These are phyloP conservation scores for Amblyjoppa proteus DNA, from an alignment of 2,888 invertebrate species.

Conservation along the genomic window DNA sequence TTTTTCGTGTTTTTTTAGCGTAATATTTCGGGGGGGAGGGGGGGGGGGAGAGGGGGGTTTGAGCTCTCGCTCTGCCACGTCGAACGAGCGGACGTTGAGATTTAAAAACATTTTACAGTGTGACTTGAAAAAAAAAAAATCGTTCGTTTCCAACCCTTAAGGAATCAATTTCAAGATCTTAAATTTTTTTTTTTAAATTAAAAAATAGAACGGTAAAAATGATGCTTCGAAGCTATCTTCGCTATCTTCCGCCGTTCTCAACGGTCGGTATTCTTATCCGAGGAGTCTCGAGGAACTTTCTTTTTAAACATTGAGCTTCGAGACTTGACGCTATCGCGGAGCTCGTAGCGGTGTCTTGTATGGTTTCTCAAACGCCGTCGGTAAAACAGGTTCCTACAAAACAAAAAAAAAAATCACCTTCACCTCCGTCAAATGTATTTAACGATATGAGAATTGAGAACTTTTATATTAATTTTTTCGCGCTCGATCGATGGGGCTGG, in stretches of 20 bases:
- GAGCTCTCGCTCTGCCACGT: slow-evolving; percentile 68
- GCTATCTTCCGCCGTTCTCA: neutral
- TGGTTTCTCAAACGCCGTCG: slow-evolving; percentile 15
- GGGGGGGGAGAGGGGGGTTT: slow-evolving; percentile 67
- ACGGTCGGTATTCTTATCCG: slow-evolving; percentile 18
- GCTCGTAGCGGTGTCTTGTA: neutral
- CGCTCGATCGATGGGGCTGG: slow-evolving; percentile 61
- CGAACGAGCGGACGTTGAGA: slow-evolving; percentile 8
- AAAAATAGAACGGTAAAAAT: neutral
- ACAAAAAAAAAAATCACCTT: neutral
- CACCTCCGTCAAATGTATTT: neutral
- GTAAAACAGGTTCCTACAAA: slow-evolving; percentile 22
- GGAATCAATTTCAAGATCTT: neutral
- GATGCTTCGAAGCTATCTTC: neutral
- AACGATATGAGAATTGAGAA: neutral
- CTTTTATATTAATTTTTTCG: neutral
- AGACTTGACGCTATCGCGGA: neutral
- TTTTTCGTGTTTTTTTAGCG: neutral
- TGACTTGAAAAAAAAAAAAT: neutral
- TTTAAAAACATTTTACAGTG: neutral
- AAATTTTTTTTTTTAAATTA: no score
- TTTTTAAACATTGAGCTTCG: neutral
- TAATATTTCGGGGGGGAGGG: slow-evolving; percentile 33
- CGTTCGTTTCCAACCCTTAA: no score
- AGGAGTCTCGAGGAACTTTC: neutral